Conservation (phyloP, 1,140 invertebrate species). For the Sarcophaga bullata region DNA sequence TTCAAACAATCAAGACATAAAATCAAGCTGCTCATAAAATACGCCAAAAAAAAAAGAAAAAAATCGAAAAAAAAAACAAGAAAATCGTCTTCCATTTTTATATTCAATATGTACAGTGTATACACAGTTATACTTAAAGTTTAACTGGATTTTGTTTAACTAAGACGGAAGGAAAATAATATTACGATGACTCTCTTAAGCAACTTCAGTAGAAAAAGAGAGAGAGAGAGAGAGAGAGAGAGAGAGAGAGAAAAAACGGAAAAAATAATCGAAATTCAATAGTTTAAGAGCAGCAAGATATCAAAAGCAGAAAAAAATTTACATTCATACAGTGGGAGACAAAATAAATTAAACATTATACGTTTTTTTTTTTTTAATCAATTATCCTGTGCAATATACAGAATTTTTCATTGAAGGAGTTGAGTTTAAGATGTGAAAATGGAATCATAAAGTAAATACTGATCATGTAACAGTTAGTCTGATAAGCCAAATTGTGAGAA, state of each 20-base stretch:
- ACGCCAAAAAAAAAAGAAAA: not conserved
- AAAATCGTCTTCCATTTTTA: not conserved
- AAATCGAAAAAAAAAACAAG: not conserved
- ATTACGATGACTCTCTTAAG: not conserved
- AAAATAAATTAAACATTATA: not conserved
- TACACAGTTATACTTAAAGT: not conserved
- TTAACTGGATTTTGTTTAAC: constrained; percentile 6
- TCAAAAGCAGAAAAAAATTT: not conserved
- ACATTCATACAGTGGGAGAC: not conserved
- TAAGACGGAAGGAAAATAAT: not conserved
- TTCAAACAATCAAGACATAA: not conserved
- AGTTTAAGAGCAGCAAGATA: constrained; percentile 2
- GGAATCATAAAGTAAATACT: no score
- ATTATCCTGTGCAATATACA: no score
- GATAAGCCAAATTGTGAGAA: no score
- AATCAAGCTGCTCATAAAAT: not conserved
- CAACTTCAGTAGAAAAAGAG: not conserved
- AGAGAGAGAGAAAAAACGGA: not conserved
- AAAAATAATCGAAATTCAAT: not conserved
- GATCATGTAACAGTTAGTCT: no score
- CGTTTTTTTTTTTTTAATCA: no score
- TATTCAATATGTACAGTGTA: not conserved
- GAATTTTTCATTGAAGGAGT: no score
- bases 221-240: not conserved
- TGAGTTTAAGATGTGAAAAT: no score